Base-by-base conservation (phyloP, 2,797 vertebrate species). In the Choloepus didactylus region DNA sequence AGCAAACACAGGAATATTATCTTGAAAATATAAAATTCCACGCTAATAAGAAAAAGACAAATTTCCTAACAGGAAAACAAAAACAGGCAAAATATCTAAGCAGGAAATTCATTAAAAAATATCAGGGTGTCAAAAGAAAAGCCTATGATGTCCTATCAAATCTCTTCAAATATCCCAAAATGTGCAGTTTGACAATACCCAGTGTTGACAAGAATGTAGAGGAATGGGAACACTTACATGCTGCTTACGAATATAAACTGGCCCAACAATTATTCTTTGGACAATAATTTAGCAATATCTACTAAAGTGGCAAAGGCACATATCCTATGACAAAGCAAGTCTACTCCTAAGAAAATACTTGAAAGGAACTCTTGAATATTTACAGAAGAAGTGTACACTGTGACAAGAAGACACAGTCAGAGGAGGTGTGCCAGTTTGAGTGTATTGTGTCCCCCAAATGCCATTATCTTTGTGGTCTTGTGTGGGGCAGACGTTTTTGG, bases 1-100 rank as follows among this genome's bases (percentile, higher is more conserved):
- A 89, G 87, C 54, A 41, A 5, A 67, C 15, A 75, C 87, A 87
- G 44, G 2, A 73, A 44, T 89, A 12, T 6, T 83, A 72, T 69
- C n/a, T 80, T 93, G 38, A 82, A 89, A 82, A 70, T 12, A 60
- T 8, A 89, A 70, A 70, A 69, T 21, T 18, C 8, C 27, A 64
- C 19, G 72, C 41, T 59, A 62, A 72, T 16, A 60, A 66, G 44
- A 66, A 92, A 94, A 95, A 91, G 35, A 76, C 5, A 51, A 80
- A 69, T 41, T 35, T 11, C 5, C 9, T 35, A 64, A 19, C 1
- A 41, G 19, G 10, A 35, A 46, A 35, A 35, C 35, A 59, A 88
- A 85, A 83, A 75, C 8, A 10, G 9, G 10, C 51, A 85, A 70
- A n/a, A 60, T 59, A 69, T 31, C 12, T 86, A 76, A 83, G 79